phyloP scores from a whole-genome alignment of 2,113 vertebrate genomes.

The Speoplatyrhinus poulsoni region DNA sequence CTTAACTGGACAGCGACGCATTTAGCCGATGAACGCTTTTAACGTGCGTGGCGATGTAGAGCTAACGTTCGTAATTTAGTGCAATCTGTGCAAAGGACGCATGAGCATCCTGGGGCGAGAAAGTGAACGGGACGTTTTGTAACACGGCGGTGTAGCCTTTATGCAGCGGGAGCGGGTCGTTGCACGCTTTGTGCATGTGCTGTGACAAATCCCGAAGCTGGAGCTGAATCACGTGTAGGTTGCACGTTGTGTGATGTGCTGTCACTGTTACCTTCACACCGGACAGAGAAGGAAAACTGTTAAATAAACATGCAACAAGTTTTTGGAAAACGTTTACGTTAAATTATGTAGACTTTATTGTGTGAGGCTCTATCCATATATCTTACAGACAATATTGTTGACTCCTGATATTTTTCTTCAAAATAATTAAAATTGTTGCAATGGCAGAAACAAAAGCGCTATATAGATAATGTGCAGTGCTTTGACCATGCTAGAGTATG shows the following conservation, averaged over 20 bases:
- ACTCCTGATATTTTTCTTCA: too few species aligned
- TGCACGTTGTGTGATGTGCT: slow-evolving; percentile 15
- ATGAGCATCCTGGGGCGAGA: not conserved
- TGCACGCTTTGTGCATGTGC: not conserved
- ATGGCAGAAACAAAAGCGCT: too few species aligned
- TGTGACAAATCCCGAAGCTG: not conserved
- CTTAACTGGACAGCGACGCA: slow-evolving; percentile 16
- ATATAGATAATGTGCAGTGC: too few species aligned
- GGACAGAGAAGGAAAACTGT: not conserved
- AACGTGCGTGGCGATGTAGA: not conserved
- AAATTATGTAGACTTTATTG: too few species aligned
- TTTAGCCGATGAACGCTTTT: not conserved
- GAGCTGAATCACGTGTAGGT: slow-evolving; percentile 44
- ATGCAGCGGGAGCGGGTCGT: slow-evolving; percentile 31
- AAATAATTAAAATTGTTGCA: too few species aligned
- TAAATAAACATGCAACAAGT: not conserved
- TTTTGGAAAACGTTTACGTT: too few species aligned
- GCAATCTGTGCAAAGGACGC: too few species aligned
- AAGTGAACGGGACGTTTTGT: slow-evolving; percentile 30
- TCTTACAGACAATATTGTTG: too few species aligned
- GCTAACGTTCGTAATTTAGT: not conserved
- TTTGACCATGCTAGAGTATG: too few species aligned
- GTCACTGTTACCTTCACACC: not conserved
- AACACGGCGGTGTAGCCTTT: not conserved
- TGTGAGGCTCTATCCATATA: too few species aligned